Percentiles rank a stretch among this genome's conserved stretches.
These are phyloP conservation scores for Neoaliturus tenellus DNA, from an alignment of 2,888 invertebrate species.

Conservation along the genomic window DNA sequence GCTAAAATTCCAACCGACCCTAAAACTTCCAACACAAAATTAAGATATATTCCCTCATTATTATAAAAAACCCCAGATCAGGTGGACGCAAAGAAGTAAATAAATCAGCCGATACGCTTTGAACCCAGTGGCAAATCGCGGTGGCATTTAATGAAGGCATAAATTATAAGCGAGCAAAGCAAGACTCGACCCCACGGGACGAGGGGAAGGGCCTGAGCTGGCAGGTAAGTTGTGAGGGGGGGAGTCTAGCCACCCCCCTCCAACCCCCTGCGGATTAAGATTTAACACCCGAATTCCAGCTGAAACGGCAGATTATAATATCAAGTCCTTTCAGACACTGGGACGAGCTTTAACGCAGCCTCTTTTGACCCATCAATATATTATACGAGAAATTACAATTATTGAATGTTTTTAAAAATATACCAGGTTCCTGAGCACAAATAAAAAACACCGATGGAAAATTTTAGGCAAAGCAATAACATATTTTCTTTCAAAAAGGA, in stretches of 20 bases:
- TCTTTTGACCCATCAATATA: too few relatives aligned
- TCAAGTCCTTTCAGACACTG: neutral
- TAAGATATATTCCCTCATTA: too few relatives aligned
- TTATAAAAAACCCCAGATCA: neutral
- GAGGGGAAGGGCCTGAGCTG: neutral
- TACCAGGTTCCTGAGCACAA: too few relatives aligned
- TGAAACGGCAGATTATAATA: constrained; percentile 12
- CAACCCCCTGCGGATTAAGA: neutral
- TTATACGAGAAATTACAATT: too few relatives aligned
- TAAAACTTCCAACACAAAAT: too few relatives aligned
- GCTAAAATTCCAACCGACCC: too few relatives aligned
- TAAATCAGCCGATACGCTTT: neutral
- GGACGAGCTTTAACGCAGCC: too few relatives aligned
- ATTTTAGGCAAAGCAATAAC: too few relatives aligned
- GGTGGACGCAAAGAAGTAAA: neutral
- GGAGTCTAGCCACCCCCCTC: constrained; percentile 13
- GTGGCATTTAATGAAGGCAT: constrained; percentile 23
- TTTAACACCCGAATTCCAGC: constrained; percentile 11
- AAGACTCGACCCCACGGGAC: neutral
- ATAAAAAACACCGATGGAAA: too few relatives aligned
- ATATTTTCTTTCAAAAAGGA: too few relatives aligned
- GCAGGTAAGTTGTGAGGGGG: constrained; percentile 27
- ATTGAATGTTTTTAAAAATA: too few relatives aligned
- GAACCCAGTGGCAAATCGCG: neutral
- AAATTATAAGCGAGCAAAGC: neutral